Evolutionary conservation across 2,888 invertebrate species (phyloP), one percentile per base, ranked within the genome.

Genomic region (Mesorhabditis sp.): DNA sequence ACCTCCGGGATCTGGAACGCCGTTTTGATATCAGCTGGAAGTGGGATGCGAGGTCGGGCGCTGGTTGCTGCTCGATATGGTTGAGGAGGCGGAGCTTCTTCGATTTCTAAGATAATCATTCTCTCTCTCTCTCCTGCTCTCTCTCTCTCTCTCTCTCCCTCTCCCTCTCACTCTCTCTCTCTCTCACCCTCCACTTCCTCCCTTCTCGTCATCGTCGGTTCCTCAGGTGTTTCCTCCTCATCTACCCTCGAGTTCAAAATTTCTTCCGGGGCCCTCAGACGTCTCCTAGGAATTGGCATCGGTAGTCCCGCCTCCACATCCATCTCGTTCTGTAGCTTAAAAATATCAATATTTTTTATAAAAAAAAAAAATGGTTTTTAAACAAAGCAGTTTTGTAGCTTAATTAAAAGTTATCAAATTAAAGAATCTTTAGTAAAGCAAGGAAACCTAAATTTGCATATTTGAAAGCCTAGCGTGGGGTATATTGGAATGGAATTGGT

Each of bases 151-250:
- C 58, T 50, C 58, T n/a, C n/a, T 50, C n/a, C 2, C 58, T 50
- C 58, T 50, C 58, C 2, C n/a, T 50, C n/a, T n/a, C 58, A 10
- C 50, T 50, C 58, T n/a, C n/a, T 50, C n/a, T n/a, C 58, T 50
- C 58, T 50, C 58, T n/a, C n/a, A 13, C n/a, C 58, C 58, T 50
- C 58, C n/a, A 10, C 58, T 50, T 50, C 58, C 58, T n/a, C 58
- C 7, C 58, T 50, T n/a, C n/a, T n/a, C n/a, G 10, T 50, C 7
- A 50, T 13, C 58, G 7, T n/a, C n/a, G 7, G 10, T 50, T 50
- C 58, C n/a, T 50, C 58, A 1, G n/a, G n/a, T 13, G n/a, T n/a
- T 50, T 50, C n/a, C 58, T 50, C 58, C n/a, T 13, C n/a, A 10
- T 50, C n/a, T n/a, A 50, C n/a, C 28, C 28, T 28, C 7, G 7